Percentiles rank a stretch among this genome's conserved stretches.
phyloP scores from a whole-genome alignment of 1,140 invertebrate genomes.

The Sminthurinus signatus region DNA sequence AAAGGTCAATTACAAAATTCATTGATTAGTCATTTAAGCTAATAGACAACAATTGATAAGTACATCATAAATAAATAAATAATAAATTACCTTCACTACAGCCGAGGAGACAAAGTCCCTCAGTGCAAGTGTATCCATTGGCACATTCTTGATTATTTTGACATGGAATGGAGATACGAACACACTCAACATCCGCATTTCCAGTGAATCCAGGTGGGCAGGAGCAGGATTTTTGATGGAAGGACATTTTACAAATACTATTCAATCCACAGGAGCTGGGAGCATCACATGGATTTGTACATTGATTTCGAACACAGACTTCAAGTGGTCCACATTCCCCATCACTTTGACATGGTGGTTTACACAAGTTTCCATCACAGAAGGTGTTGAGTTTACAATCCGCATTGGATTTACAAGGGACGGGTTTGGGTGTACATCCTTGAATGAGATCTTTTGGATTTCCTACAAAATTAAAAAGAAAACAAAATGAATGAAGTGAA shows the following conservation, averaged over 20 bases:
- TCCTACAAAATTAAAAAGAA: conserved; percentile 55
- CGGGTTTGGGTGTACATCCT: conserved; percentile 60
- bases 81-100: too few relatives aligned
- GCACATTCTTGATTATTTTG: conserved; percentile 61
- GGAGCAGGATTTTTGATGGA: conserved; percentile 69
- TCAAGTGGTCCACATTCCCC: conserved; percentile 71
- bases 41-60: too few relatives aligned
- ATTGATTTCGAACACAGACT: conserved; percentile 73
- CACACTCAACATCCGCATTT: conserved; percentile 73
- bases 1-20: too few relatives aligned
- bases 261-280: conserved; percentile 76
- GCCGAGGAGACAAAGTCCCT: conserved; percentile 67
- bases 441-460: conserved; percentile 59
- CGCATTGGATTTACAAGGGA: conserved; percentile 55
- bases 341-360: conserved; percentile 69
- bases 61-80: too few relatives aligned
- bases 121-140: conserved; percentile 60
- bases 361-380: conserved; percentile 71
- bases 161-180: conserved; percentile 72
- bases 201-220: conserved; percentile 81
- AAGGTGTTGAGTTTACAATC: conserved; percentile 72
- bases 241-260: conserved; percentile 67
- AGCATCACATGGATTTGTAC: conserved; percentile 71
- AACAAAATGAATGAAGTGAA: neutral
- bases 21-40: too few relatives aligned